Percentiles rank a stretch among this genome's conserved stretches.
Evolutionary conservation across 2,888 invertebrate genomes (phyloP).

Genomic region (Drosophila bunnanda): DNA sequence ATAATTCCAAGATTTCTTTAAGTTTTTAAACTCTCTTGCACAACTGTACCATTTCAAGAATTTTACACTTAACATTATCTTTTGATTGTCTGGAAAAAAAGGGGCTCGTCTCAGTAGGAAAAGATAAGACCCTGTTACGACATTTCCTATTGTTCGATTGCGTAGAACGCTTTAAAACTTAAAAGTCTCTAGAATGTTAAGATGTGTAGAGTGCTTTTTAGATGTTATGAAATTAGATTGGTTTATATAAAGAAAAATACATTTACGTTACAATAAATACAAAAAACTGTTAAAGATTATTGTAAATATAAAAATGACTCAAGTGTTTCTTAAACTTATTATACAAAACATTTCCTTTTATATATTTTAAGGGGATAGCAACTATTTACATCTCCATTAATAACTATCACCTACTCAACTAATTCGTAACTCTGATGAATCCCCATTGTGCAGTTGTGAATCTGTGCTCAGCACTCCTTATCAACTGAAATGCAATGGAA

Average conservation of each 20-base stretch:
- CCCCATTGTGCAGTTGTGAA: neutral
- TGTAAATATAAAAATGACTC: neutral
- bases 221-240: neutral
- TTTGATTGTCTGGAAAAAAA: slow-evolving; percentile 4
- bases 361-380: neutral
- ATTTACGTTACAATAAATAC: no score
- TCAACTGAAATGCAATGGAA: slow-evolving; percentile 59
- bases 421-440: neutral
- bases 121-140: slow-evolving; percentile 24
- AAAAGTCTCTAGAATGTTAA: slow-evolving; percentile 3
- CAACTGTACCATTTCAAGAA: slow-evolving; percentile 29
- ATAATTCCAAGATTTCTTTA: neutral
- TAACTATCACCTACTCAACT: neutral
- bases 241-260: neutral
- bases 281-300: neutral
- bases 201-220: neutral
- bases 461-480: slow-evolving; percentile 38
- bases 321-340: neutral
- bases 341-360: neutral
- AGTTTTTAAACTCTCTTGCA: neutral
- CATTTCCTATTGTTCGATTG: slow-evolving; percentile 3
- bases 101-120: slow-evolving; percentile 34
- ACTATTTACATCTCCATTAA: neutral
- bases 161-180: slow-evolving; percentile 12
- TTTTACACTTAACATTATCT: slow-evolving; percentile 4